A percentile compares a stretch with the other conserved stretches of the same genome.
Evolutionary conservation across 2,113 vertebrate species (phyloP).

Genomic region (Odontophorus gujanensis): DNA sequence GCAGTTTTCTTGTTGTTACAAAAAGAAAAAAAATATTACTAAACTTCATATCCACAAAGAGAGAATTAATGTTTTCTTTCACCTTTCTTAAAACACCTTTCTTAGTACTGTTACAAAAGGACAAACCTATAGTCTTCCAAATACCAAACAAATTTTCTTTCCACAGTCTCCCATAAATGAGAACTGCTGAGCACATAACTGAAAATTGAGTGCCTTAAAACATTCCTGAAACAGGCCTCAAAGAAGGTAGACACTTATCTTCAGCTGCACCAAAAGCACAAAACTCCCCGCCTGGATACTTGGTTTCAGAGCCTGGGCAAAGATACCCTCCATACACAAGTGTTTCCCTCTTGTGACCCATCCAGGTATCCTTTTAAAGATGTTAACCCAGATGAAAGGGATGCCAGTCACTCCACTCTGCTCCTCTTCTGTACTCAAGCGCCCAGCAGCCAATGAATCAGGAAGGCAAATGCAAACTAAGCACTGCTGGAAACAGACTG

Average conservation of each 20-base stretch:
- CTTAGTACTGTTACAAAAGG: not conserved
- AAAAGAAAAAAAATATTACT: not conserved
- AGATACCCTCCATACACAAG: not conserved
- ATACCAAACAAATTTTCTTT: not conserved
- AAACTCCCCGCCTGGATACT: not conserved
- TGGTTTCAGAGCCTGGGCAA: not conserved
- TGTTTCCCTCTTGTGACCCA: not conserved
- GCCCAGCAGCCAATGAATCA: slow-evolving; percentile 49
- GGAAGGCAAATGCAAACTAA: not conserved
- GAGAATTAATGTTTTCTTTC: not conserved
- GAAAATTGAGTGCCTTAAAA: too few species aligned
- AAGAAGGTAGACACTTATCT: fast-evolving
- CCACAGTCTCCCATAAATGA: not conserved
- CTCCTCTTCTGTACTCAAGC: not conserved
- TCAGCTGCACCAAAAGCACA: not conserved
- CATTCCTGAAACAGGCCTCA: not conserved
- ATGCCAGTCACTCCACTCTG: not conserved
- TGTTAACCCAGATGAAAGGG: slow-evolving; percentile 31
- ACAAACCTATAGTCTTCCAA: not conserved
- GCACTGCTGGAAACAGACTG: not conserved
- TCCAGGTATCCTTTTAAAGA: slow-evolving; percentile 35
- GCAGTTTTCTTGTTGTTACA: not conserved
- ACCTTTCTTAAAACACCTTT: not conserved
- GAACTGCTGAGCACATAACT: not conserved
- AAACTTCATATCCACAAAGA: not conserved